These are phyloP conservation scores for Dorcus hopei DNA, from an alignment of 2,888 invertebrate genomes.

Conservation along the genomic window DNA sequence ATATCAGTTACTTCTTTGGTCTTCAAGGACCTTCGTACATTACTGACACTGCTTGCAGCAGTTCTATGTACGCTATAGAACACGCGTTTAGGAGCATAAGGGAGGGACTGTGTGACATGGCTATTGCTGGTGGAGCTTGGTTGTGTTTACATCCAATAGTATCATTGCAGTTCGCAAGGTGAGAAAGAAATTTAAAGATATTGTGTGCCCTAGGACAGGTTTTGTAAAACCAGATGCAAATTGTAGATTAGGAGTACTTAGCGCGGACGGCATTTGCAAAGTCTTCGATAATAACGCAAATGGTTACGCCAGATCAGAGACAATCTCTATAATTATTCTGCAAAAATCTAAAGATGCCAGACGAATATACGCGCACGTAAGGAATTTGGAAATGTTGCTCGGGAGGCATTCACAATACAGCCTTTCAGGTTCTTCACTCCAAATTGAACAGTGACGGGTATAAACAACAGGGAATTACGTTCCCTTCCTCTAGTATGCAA, in stretches of 20 bases:
- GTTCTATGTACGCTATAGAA: slow-evolving; percentile 83
- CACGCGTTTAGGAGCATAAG: slow-evolving; percentile 74
- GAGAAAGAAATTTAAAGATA: no score
- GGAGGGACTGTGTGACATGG: slow-evolving; percentile 80
- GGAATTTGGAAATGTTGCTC: not conserved
- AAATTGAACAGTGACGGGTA: slow-evolving; percentile 46
- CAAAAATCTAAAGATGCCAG: slow-evolving; percentile 61
- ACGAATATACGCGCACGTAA: slow-evolving; percentile 53
- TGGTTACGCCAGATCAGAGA: slow-evolving; percentile 83
- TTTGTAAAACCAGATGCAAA: not conserved
- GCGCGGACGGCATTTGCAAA: slow-evolving; percentile 83
- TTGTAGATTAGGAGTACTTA: slow-evolving; percentile 67
- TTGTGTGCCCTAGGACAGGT: slow-evolving; percentile 16
- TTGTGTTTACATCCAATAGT: slow-evolving; percentile 84
- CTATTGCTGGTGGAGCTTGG: slow-evolving; percentile 85
- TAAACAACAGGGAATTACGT: slow-evolving; percentile 46
- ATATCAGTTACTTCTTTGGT: slow-evolving; percentile 83
- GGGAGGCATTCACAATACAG: no score
- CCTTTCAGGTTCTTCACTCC: slow-evolving; percentile 31
- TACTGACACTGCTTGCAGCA: slow-evolving; percentile 93
- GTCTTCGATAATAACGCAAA: slow-evolving; percentile 83
- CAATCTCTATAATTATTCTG: slow-evolving; percentile 65
- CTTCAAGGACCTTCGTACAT: slow-evolving; percentile 83
- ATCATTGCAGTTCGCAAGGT: slow-evolving; percentile 82
- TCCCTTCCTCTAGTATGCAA: slow-evolving; percentile 54